Evolutionary conservation across 1,140 invertebrate genomes (phyloP), one percentile per base, ranked within the genome.

Genomic region (Heliothis subflexa): DNA sequence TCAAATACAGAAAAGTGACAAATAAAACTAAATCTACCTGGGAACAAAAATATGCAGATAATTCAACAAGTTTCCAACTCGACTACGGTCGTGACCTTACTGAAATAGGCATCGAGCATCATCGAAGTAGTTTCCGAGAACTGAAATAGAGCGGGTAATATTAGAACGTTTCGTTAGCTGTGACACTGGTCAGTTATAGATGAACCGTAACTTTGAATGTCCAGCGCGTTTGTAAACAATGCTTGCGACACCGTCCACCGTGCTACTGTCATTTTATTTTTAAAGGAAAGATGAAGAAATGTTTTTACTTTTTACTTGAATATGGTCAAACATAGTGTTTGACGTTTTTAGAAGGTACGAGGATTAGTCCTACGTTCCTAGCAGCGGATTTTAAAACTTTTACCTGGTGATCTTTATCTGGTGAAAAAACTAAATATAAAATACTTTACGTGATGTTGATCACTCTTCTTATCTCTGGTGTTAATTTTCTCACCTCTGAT

Each of bases 161-260:
- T 55, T 11, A 21, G 7, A 21, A 55, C 12, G 18, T 11, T 18
- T 16, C 4, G n/a, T 0, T 21, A 55, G 4, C 21, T 21, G 11
- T 5, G 52, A 10, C 5, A 55, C 16, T 55, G 54, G 18, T 21
- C 54, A 21, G 7, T 55, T 2, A 12, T n/a, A 55, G 54, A 21
- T 9, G 9, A 11, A 21, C 54, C 16, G 10, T 55, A 18, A 18
- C 18, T 10, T 9, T 55, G 9, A 12, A 21, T 11, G 14, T n/a
- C n/a, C n/a, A n/a, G n/a, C 50, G n/a, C 50, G 54, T 55, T 55
- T 55, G 54, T 55, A 55, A 55, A 55, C 54, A 55, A 18, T 16
- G 10, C 54, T 1, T 12, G 18, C 54, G 16, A 18, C 9, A 5
- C 52, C 21, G 21, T 54, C 0, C n/a, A 16, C 9, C 3, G 13